phyloP scores from a whole-genome alignment of 2,113 vertebrate genomes.

The Manacus vitellinus region DNA sequence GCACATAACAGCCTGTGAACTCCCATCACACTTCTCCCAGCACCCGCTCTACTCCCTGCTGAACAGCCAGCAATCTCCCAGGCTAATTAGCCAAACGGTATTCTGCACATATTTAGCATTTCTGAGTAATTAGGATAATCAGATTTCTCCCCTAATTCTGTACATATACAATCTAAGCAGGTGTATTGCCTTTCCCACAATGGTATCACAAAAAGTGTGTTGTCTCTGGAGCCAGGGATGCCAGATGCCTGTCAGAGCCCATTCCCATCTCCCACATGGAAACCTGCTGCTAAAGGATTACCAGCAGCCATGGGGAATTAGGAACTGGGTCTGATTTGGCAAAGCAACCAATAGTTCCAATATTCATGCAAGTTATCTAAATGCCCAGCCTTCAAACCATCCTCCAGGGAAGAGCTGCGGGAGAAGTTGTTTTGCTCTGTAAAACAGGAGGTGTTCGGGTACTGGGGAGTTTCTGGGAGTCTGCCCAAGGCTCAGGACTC shows the following conservation, averaged over 20 bases:
- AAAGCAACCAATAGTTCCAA: neutral
- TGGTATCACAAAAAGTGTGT: neutral
- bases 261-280: neutral
- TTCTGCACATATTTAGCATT: slow-evolving; percentile 61
- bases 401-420: neutral
- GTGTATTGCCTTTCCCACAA: slow-evolving; percentile 35
- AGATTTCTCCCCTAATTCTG: slow-evolving; percentile 56
- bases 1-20: neutral
- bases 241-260: neutral
- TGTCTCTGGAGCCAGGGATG: neutral
- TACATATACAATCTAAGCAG: neutral
- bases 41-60: neutral
- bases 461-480: neutral
- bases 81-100: slow-evolving; percentile 44
- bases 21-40: neutral
- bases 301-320: neutral
- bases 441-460: neutral
- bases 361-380: neutral
- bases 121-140: slow-evolving; percentile 63
- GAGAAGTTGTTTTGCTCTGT: neutral
- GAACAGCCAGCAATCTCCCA: neutral
- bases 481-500: neutral
- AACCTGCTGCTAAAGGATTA: neutral
- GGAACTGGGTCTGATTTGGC: neutral
- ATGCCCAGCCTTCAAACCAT: neutral